Evolutionary conservation across 2,113 vertebrate species (phyloP).

Genomic region (Condylura cristata): DNA sequence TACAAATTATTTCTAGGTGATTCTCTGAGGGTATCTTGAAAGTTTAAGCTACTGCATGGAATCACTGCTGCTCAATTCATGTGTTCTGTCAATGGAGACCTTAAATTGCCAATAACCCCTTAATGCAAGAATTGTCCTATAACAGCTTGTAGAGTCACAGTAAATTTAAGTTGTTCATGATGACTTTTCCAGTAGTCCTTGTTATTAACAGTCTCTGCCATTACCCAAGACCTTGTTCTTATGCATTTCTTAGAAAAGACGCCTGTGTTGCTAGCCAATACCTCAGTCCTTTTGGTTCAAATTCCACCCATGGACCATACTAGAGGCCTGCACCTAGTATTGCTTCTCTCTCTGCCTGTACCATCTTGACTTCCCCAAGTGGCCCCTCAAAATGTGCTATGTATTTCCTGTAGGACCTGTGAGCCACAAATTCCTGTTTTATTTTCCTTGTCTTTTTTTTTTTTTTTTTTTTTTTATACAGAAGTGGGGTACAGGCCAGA

Average conservation of each 20-base stretch:
- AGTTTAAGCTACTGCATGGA: neutral
- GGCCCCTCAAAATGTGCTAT: too few relatives aligned
- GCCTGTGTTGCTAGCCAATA: neutral
- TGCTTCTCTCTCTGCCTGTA: too few relatives aligned
- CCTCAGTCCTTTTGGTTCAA: neutral
- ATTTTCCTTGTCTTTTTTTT: too few relatives aligned
- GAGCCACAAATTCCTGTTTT: too few relatives aligned
- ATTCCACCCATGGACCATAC: neutral
- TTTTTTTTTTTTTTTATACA: too few relatives aligned
- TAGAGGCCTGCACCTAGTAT: too few relatives aligned
- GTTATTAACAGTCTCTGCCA: neutral
- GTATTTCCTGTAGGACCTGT: too few relatives aligned
- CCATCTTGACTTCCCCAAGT: too few relatives aligned
- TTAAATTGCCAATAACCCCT: neutral
- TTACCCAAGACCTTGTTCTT: neutral
- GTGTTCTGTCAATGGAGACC: neutral
- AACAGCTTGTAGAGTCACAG: neutral
- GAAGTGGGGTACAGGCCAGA: too few relatives aligned
- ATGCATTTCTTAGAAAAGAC: neutral
- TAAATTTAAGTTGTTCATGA: neutral
- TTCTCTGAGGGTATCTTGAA: too few relatives aligned
- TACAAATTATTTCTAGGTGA: too few relatives aligned
- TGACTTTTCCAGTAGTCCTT: neutral
- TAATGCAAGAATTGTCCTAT: neutral
- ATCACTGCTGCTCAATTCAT: neutral